Percentiles rank a stretch among this genome's conserved stretches.
Evolutionary conservation across 2,888 invertebrate genomes (phyloP).

Genomic region (Micoletzkya japonica): DNA sequence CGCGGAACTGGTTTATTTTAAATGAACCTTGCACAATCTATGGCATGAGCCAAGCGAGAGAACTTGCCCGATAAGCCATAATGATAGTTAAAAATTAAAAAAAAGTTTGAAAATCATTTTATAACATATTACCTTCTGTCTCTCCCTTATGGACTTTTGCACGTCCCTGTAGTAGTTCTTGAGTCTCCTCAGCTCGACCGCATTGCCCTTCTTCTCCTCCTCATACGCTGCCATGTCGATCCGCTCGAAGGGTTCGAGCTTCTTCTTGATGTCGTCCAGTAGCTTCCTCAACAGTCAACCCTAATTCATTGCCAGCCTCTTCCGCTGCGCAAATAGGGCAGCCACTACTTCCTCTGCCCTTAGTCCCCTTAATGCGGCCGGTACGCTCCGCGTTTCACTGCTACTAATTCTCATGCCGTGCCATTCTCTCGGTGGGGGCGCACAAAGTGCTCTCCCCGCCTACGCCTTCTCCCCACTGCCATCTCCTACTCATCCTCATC

Average conservation of each 20-base stretch:
- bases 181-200: slow-evolving; percentile 13
- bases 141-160: slow-evolving; percentile 17
- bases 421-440: no score
- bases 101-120: not conserved
- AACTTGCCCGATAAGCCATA: not conserved
- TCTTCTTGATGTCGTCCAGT: slow-evolving; percentile 6
- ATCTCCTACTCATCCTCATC: no score
- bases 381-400: no score
- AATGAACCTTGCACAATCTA: slow-evolving; percentile 1
- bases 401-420: no score
- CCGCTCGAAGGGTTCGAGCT: slow-evolving; percentile 10
- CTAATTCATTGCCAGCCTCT: no score
- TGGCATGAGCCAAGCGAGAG: slow-evolving; percentile 3
- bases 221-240: slow-evolving; percentile 20
- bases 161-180: slow-evolving; percentile 24
- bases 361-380: no score
- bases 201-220: slow-evolving; percentile 17
- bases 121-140: slow-evolving; percentile 18
- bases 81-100: not conserved
- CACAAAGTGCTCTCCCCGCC: no score
- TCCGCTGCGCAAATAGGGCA: no score
- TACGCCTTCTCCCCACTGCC: no score
- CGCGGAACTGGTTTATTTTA: no score
- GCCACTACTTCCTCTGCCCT: no score
- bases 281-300: no score